These are phyloP conservation scores for Platyura marginata DNA, from an alignment of 1,140 invertebrate species.

Conservation along the genomic window DNA sequence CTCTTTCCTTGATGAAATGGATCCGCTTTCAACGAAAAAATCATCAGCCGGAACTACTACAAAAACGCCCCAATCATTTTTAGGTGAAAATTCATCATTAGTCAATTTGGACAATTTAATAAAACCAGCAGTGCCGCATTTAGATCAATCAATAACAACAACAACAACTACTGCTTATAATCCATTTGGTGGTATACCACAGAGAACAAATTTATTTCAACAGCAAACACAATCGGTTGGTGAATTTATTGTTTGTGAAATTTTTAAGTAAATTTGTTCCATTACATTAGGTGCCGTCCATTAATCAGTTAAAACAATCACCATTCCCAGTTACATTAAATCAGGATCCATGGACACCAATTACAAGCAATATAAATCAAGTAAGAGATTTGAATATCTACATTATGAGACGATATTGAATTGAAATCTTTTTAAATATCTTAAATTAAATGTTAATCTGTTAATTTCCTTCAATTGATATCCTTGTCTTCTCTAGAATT, in stretches of 20 bases:
- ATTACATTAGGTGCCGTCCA: conserved; percentile 24
- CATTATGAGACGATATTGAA: background rate
- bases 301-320: conserved; percentile 32
- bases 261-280: background rate
- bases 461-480: conserved; percentile 5
- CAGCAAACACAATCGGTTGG: conserved; percentile 24
- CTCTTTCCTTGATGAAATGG: conserved; percentile 21
- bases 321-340: conserved; percentile 24
- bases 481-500: conserved; percentile 7
- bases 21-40: conserved; percentile 21
- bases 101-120: conserved; percentile 93
- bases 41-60: conserved; percentile 33
- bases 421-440: background rate
- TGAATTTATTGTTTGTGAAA: conserved; percentile 1
- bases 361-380: conserved; percentile 17
- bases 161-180: conserved; percentile 17
- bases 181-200: conserved; percentile 22
- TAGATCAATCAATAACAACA: conserved; percentile 12
- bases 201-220: conserved; percentile 26
- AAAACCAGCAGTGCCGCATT: conserved; percentile 29
- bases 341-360: conserved; percentile 25
- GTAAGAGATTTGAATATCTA: conserved; percentile 6
- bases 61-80: conserved; percentile 81
- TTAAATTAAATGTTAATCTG: background rate
- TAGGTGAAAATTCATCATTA: conserved; percentile 83